Percentiles rank a stretch among this genome's conserved stretches.
Evolutionary conservation across 2,797 vertebrate genomes (phyloP).

Genomic region (Platyrinchus mystaceus): DNA sequence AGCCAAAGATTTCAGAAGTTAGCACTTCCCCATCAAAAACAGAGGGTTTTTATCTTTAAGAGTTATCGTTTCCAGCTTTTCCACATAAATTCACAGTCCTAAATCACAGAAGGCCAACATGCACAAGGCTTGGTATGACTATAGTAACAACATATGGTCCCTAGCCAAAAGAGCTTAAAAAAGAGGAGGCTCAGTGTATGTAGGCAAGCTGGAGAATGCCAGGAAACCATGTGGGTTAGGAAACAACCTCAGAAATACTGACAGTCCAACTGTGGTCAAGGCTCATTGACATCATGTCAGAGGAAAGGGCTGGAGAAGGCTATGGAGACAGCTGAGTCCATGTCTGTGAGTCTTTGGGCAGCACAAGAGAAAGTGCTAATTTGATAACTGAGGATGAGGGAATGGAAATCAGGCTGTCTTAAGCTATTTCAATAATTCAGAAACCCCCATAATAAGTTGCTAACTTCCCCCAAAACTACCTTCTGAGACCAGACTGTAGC

Average conservation of each 20-base stretch:
- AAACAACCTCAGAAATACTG: background rate
- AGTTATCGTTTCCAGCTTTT: background rate
- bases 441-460: background rate
- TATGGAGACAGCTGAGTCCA: rapidly evolving
- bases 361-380: background rate
- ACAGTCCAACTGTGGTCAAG: background rate
- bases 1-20: background rate
- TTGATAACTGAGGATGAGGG: background rate
- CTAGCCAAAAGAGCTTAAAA: slow-evolving; percentile 14
- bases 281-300: background rate
- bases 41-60: background rate
- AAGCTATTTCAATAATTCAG: background rate
- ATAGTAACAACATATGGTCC: slow-evolving; percentile 13
- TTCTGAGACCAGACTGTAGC: background rate
- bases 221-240: background rate
- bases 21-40: background rate
- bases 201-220: background rate
- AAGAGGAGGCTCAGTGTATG: background rate
- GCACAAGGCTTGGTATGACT: background rate
- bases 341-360: background rate
- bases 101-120: background rate
- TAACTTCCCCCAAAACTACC: background rate
- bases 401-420: background rate
- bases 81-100: slow-evolving; percentile 34
- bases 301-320: background rate